phyloP scores from a whole-genome alignment of 2,797 vertebrate species.

The Channa striata region DNA sequence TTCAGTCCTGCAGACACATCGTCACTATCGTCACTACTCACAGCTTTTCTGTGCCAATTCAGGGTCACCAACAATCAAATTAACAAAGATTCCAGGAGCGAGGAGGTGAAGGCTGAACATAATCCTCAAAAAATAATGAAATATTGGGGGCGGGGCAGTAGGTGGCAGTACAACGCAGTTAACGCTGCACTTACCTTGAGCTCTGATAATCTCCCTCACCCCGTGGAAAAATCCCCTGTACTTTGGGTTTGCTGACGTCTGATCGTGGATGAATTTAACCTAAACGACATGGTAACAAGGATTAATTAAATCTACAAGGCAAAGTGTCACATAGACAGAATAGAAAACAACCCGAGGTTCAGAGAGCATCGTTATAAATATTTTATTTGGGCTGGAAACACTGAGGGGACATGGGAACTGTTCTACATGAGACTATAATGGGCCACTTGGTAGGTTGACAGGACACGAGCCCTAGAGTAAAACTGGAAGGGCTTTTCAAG shows the following conservation, averaged over 20 bases:
- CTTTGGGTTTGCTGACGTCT: conserved; percentile 92
- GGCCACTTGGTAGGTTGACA: too few species aligned
- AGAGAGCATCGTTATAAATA: too few species aligned
- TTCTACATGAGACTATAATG: too few species aligned
- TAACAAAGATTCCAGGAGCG: neutral
- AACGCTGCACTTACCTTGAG: conserved; percentile 86
- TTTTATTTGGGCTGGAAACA: too few species aligned
- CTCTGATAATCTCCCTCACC: conserved; percentile 91
- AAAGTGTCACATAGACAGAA: too few species aligned
- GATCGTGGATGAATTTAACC: conserved; percentile 99
- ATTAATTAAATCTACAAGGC: neutral
- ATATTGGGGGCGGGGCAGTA: neutral
- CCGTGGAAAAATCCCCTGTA: conserved; percentile 96
- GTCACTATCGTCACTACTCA: neutral
- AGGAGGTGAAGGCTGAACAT: neutral
- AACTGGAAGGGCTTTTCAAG: too few species aligned
- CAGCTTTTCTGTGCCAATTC: too few species aligned
- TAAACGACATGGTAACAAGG: conserved; percentile 54
- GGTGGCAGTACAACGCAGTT: conserved; percentile 29
- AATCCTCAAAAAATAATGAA: neutral
- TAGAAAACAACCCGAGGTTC: neutral
- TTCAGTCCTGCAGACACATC: conserved; percentile 84
- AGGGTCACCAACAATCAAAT: neutral
- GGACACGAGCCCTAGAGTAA: too few species aligned
- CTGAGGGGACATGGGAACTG: too few species aligned